These are phyloP conservation scores for Serranus cabrilla DNA, from an alignment of 2,797 vertebrate genomes.

Conservation along the genomic window DNA sequence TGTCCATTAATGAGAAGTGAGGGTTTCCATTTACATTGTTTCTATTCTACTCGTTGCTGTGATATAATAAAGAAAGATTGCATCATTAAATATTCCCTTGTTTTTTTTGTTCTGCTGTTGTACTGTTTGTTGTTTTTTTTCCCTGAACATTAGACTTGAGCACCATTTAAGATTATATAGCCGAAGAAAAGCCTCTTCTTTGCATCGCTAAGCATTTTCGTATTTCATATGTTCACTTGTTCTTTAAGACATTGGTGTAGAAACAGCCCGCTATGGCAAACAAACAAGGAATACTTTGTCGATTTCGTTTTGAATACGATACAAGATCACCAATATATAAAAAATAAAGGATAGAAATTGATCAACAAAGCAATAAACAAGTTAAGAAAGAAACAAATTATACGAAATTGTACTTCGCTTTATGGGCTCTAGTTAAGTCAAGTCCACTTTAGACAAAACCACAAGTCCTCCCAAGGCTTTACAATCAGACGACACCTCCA, in stretches of 20 bases:
- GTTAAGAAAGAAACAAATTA: neutral
- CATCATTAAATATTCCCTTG: neutral
- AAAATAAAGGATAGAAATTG: neutral
- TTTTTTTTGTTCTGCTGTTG: neutral
- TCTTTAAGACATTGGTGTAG: neutral
- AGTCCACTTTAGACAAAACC: neutral
- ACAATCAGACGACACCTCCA: neutral
- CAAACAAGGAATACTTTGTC: neutral
- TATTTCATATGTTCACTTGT: neutral
- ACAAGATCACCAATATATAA: neutral
- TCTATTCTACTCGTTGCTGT: constrained; percentile 14
- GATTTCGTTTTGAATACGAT: neutral
- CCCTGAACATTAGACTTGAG: neutral
- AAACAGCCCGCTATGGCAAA: neutral
- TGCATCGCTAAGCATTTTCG: neutral
- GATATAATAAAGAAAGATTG: constrained; percentile 40
- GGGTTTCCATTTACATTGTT: neutral
- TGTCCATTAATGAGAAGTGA: neutral
- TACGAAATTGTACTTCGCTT: neutral
- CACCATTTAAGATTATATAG: neutral
- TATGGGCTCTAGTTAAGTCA: neutral
- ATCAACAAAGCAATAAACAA: neutral
- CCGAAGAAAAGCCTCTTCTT: constrained; percentile 1
- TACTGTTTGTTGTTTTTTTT: neutral
- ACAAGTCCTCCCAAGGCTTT: neutral